Evolutionary conservation across 2,888 invertebrate genomes (phyloP).

Genomic region (Oscheius sp.): DNA sequence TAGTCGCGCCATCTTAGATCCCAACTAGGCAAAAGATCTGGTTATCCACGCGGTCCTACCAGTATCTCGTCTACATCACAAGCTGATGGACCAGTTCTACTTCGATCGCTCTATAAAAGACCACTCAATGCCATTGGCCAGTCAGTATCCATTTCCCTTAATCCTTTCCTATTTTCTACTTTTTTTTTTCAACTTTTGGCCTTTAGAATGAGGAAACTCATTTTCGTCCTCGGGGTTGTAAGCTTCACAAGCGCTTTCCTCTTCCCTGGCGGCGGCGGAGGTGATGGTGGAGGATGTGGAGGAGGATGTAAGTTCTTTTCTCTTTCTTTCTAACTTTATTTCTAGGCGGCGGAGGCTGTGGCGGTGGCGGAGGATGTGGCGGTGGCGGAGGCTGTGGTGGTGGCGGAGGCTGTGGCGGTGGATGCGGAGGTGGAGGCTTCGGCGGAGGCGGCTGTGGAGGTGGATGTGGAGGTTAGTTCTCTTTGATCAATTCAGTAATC

Average conservation of each 20-base stretch:
- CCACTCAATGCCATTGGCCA: neutral
- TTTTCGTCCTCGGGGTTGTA: slow-evolving; percentile 6
- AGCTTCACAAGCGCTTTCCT: slow-evolving; percentile 3
- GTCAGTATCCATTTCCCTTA: neutral
- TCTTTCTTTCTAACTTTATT: too few species aligned
- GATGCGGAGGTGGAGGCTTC: too few species aligned
- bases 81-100: slow-evolving; percentile 2
- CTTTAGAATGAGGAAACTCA: slow-evolving; percentile 10
- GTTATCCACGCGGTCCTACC: neutral
- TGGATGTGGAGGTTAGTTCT: neutral
- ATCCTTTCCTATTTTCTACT: neutral
- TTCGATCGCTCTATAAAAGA: neutral
- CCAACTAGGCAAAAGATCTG: neutral
- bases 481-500: neutral
- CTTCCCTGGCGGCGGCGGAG: slow-evolving; percentile 6
- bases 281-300: slow-evolving; percentile 12
- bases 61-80: neutral
- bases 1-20: neutral
- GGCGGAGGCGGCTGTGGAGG: slow-evolving; percentile 1
- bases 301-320: too few species aligned
- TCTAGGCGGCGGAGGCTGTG: neutral
- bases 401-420: too few species aligned
- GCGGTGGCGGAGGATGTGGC: slow-evolving; percentile 4
- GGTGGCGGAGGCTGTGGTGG: slow-evolving; percentile 11
- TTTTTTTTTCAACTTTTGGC: neutral